Percentiles rank a stretch among this genome's conserved stretches.
Evolutionary conservation across 2,113 vertebrate genomes (phyloP).

Genomic region (Tragelaphus buxtoni): DNA sequence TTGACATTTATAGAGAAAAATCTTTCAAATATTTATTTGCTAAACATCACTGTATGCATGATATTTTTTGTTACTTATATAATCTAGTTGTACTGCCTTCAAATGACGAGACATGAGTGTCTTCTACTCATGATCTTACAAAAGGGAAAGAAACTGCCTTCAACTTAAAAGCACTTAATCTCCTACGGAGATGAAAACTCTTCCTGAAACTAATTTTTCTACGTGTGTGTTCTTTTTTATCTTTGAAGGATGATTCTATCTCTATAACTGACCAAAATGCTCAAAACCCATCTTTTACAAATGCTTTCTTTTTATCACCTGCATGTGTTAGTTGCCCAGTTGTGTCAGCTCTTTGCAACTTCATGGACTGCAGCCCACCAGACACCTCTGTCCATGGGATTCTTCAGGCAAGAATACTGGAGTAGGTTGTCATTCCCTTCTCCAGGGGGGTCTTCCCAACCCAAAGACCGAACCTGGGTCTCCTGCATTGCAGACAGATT

Average conservation of each 20-base stretch:
- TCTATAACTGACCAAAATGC: conserved; percentile 32
- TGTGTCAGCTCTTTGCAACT: background rate
- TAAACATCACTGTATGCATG: background rate
- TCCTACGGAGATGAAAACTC: conserved; percentile 40
- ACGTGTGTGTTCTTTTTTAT: background rate
- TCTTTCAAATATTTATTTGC: conserved; percentile 32
- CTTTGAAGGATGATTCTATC: conserved; percentile 12
- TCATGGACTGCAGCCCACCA: background rate
- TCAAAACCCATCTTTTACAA: conserved; percentile 2
- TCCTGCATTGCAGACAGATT: background rate
- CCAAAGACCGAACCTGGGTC: background rate
- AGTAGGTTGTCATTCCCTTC: background rate
- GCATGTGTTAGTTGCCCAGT: background rate
- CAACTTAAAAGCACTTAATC: conserved; percentile 42
- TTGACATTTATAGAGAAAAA: background rate
- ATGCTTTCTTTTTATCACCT: background rate
- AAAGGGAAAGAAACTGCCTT: conserved; percentile 28
- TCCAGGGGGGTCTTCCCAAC: background rate
- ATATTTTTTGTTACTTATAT: background rate
- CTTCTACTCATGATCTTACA: background rate
- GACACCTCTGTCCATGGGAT: background rate
- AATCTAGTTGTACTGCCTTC: conserved; percentile 24
- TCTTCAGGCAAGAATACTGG: background rate
- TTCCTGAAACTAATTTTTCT: background rate
- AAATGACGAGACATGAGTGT: conserved; percentile 26